These are phyloP conservation scores for Rhincodon typus DNA, from an alignment of 2,797 vertebrate species.

Conservation along the genomic window DNA sequence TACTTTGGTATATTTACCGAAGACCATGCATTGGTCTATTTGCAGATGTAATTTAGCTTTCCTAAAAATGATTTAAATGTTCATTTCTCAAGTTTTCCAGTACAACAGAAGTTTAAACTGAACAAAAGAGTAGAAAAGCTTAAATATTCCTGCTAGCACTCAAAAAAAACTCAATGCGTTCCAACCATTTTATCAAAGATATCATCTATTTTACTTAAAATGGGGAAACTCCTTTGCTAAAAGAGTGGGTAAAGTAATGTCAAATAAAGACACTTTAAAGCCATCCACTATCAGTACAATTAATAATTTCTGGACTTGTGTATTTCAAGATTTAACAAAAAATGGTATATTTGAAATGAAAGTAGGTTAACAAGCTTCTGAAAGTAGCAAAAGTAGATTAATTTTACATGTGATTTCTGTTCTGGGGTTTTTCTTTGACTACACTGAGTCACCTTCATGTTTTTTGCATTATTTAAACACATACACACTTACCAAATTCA, in stretches of 20 bases:
- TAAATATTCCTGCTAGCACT: neutral
- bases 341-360: neutral
- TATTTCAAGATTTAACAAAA: neutral
- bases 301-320: neutral
- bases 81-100: neutral
- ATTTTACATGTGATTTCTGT: neutral
- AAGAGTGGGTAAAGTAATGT: neutral
- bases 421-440: neutral
- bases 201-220: constrained; percentile 4
- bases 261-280: neutral
- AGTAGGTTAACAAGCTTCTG: neutral
- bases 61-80: neutral
- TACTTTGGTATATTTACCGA: neutral
- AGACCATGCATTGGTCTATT: neutral
- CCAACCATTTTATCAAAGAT: neutral
- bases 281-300: neutral
- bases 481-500: neutral
- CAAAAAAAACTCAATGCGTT: neutral
- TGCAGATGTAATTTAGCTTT: neutral
- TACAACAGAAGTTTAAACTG: neutral
- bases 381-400: neutral
- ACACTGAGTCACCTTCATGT: neutral
- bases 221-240: neutral
- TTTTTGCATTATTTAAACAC: neutral
- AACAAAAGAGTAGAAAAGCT: neutral